phyloP scores from a whole-genome alignment of 2,797 vertebrate species.

The Gobio occitaniae region DNA sequence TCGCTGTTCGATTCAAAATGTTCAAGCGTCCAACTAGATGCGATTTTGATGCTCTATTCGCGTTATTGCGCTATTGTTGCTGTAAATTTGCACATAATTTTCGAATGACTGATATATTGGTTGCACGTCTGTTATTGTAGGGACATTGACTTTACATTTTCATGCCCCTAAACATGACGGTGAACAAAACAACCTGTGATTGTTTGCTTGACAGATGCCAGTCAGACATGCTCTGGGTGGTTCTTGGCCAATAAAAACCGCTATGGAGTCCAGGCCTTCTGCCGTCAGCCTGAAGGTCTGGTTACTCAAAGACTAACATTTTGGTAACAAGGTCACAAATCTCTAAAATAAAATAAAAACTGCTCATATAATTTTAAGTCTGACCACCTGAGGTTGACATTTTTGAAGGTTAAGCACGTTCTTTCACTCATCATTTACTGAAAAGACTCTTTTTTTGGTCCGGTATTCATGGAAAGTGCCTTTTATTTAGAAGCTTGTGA shows the following conservation, averaged over 20 bases:
- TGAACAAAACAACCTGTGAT: not conserved
- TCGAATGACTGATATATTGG: not conserved
- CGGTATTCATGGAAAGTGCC: not conserved
- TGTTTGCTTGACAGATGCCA: not conserved
- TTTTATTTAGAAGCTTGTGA: not conserved
- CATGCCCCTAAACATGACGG: not conserved
- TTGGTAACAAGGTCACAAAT: not conserved
- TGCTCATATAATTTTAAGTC: not conserved
- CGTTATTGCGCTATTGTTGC: too few relatives aligned
- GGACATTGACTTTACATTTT: not conserved
- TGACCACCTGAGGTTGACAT: not conserved
- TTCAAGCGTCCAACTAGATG: too few relatives aligned
- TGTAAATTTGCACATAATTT: not conserved
- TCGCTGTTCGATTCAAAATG: too few relatives aligned
- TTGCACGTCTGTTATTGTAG: not conserved
- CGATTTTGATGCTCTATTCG: too few relatives aligned
- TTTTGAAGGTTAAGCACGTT: not conserved
- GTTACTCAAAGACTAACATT: not conserved
- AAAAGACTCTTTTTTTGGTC: not conserved
- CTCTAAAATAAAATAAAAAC: not conserved
- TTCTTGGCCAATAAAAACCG: not conserved
- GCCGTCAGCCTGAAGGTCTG: not conserved
- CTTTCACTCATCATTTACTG: too few relatives aligned
- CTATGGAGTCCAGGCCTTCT: too few relatives aligned
- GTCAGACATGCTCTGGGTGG: not conserved